These are phyloP conservation scores for Trinorchestia longiramus DNA, from an alignment of 1,140 invertebrate species.

Conservation along the genomic window DNA sequence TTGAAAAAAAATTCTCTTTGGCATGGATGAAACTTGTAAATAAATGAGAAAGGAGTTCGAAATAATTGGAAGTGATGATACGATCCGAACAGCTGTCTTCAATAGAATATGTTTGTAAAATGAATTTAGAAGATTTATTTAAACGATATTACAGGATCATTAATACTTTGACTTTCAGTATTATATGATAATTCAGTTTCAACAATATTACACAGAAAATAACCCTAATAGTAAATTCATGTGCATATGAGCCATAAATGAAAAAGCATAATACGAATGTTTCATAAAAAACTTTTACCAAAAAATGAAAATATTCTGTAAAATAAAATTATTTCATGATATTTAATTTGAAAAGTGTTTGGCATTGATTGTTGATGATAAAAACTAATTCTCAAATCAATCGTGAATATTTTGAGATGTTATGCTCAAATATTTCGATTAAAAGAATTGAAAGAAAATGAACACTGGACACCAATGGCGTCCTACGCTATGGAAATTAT, in stretches of 20 bases:
- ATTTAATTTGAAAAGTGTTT: neutral
- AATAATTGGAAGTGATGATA: neutral
- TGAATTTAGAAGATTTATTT: neutral
- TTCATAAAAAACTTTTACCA: neutral
- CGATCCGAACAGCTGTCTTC: neutral
- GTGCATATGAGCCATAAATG: neutral
- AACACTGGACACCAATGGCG: neutral
- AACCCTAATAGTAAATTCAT: too few relatives aligned
- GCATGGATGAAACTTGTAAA: neutral
- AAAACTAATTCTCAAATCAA: neutral
- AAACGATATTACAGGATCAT: too few relatives aligned
- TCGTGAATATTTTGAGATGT: neutral
- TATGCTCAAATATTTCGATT: neutral
- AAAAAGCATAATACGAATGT: neutral
- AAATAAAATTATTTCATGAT: too few relatives aligned
- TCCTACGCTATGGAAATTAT: neutral
- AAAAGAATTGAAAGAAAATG: neutral
- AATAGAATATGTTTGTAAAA: neutral
- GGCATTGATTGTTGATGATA: neutral
- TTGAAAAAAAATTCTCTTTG: neutral
- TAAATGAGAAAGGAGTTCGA: neutral
- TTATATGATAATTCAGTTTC: too few relatives aligned
- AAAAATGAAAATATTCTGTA: too few relatives aligned
- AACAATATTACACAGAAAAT: too few relatives aligned
- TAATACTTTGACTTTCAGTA: too few relatives aligned